Conservation (phyloP, 2,113 vertebrate genomes). For the Neotoma lepida region DNA sequence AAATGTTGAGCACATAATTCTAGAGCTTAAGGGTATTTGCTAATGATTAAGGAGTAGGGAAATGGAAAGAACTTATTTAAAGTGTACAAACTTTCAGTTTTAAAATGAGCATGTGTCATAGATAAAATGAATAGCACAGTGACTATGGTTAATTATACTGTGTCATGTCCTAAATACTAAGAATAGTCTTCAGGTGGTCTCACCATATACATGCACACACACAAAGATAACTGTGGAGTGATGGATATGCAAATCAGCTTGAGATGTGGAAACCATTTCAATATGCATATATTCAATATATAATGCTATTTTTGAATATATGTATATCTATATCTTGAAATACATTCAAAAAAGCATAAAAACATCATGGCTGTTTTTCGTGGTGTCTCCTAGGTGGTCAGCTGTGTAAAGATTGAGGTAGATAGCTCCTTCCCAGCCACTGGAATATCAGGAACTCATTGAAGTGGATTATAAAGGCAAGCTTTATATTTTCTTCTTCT, state of each 20-base stretch:
- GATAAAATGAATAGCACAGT: not conserved
- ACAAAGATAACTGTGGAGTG: not conserved
- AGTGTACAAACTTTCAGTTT: not conserved
- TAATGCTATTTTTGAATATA: not conserved
- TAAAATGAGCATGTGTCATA: not conserved
- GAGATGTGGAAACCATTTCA: not conserved
- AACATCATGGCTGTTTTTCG: not conserved
- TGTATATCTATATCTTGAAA: not conserved
- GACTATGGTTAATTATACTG: not conserved
- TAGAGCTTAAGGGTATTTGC: not conserved
- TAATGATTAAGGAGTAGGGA: not conserved
- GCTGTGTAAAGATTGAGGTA: not conserved
- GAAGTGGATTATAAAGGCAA: not conserved
- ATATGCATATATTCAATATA: not conserved
- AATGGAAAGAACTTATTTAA: not conserved
- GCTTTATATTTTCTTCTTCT: not conserved
- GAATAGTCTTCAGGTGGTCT: not conserved
- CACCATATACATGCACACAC: not conserved
- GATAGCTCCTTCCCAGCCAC: not conserved
- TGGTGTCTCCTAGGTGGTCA: not conserved
- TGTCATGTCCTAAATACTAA: not conserved
- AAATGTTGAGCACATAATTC: not conserved
- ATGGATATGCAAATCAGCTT: not conserved
- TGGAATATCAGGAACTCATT: not conserved
- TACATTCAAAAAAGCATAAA: not conserved